Percentiles rank a stretch among this genome's conserved stretches.
These are phyloP conservation scores for Trichopria drosophilae DNA, from an alignment of 2,888 invertebrate genomes.

Conservation along the genomic window DNA sequence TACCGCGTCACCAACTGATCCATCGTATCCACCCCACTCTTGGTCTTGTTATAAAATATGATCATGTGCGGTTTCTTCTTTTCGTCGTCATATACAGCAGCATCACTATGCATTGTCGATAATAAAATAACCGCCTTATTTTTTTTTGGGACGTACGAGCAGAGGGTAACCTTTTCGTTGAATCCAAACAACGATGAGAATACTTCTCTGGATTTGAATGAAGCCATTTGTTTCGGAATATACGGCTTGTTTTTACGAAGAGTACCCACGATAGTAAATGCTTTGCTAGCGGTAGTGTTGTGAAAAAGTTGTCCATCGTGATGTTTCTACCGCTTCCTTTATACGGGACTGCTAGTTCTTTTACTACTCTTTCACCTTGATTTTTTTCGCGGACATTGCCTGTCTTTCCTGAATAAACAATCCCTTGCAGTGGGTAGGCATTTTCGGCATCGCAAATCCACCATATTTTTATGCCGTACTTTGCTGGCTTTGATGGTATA, in stretches of 20 bases:
- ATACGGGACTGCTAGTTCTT: conserved; percentile 38
- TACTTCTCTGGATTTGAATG: conserved; percentile 33
- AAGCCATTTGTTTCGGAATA: conserved; percentile 34
- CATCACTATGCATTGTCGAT: conserved; percentile 34
- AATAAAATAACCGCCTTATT: conserved; percentile 38
- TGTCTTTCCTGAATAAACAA: not conserved
- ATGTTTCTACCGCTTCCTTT: conserved; percentile 42
- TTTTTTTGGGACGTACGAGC: conserved; percentile 39
- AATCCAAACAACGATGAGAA: conserved; percentile 35
- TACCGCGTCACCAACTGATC: conserved; percentile 34
- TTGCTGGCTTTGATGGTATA: too few species aligned
- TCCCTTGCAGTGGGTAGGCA: conserved; percentile 39
- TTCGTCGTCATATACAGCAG: conserved; percentile 15
- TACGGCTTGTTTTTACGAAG: conserved; percentile 35
- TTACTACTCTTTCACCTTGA: conserved; percentile 42
- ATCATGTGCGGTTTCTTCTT: conserved; percentile 38
- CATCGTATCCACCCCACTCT: conserved; percentile 34
- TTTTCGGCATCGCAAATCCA: conserved; percentile 44
- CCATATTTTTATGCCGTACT: conserved; percentile 44
- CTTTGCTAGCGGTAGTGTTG: conserved; percentile 36
- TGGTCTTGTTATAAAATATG: conserved; percentile 34
- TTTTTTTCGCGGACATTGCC: too few species aligned
- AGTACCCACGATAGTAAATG: conserved; percentile 32
- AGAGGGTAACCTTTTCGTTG: conserved; percentile 34
- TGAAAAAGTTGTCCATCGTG: conserved; percentile 41